Percentiles rank a stretch among this genome's conserved stretches.
phyloP scores from a whole-genome alignment of 2,113 vertebrate species.

The Platichthys stellatus region DNA sequence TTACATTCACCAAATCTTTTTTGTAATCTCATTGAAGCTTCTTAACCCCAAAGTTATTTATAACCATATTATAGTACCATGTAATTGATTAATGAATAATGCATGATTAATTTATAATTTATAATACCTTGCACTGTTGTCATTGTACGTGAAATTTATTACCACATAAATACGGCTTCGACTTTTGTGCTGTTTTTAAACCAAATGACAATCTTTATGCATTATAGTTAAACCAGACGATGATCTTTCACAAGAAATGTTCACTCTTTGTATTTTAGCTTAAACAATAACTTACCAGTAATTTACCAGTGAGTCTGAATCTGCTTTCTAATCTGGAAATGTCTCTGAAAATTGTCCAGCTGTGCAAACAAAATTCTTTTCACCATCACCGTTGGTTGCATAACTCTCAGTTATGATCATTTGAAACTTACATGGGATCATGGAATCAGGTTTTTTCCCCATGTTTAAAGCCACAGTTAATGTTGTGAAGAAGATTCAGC shows the following conservation, averaged over 20 bases:
- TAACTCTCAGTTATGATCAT: not conserved
- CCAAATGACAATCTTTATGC: not conserved
- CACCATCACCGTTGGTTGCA: not conserved
- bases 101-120: not conserved
- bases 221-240: not conserved
- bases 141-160: not conserved
- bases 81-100: no score
- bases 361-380: not conserved
- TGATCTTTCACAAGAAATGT: not conserved
- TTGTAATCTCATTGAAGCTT: no score
- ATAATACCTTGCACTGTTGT: not conserved
- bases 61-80: no score
- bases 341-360: no score
- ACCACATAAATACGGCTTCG: not conserved
- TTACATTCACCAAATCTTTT: no score
- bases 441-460: not conserved
- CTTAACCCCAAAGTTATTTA: no score
- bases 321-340: not conserved
- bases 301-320: not conserved
- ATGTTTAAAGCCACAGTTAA: conserved; percentile 18
- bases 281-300: not conserved
- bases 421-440: not conserved
- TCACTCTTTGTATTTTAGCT: not conserved
- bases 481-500: conserved; percentile 26
- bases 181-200: not conserved